These are phyloP conservation scores for Osmerus mordax DNA, from an alignment of 2,113 vertebrate species.

Conservation along the genomic window DNA sequence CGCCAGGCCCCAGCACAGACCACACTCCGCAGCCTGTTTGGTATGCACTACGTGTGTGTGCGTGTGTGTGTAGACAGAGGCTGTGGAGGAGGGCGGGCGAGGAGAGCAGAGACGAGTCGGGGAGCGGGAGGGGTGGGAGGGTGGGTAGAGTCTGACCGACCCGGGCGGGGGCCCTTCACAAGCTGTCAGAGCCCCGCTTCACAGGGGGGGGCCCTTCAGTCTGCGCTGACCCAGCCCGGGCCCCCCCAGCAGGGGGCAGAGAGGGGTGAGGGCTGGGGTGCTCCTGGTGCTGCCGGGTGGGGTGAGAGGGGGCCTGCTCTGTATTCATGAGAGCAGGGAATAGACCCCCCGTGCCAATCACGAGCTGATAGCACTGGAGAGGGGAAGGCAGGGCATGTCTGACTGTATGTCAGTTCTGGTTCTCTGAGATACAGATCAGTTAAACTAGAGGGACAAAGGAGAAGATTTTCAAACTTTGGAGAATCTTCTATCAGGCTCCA, in stretches of 20 bases:
- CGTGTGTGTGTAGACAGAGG: constrained; percentile 44
- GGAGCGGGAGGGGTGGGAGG: constrained; percentile 18
- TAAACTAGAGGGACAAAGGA: too few species aligned
- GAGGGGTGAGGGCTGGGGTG: constrained; percentile 53
- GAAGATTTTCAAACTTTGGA: too few species aligned
- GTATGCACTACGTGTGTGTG: constrained; percentile 63
- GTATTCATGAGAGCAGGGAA: constrained; percentile 47
- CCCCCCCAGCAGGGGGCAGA: constrained; percentile 65
- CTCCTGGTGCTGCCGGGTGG: constrained; percentile 40
- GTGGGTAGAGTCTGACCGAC: constrained; percentile 67
- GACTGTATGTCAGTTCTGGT: too few species aligned
- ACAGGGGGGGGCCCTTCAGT: constrained; percentile 70
- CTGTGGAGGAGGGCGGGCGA: constrained; percentile 23
- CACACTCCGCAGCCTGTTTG: constrained; percentile 71
- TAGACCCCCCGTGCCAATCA: constrained; percentile 24
- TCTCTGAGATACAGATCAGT: too few species aligned
- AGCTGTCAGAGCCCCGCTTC: constrained; percentile 75
- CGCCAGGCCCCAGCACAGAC: constrained; percentile 58
- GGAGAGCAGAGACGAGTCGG: not conserved
- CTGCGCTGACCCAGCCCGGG: constrained; percentile 60
- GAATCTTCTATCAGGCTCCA: too few species aligned
- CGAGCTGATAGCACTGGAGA: constrained; percentile 21
- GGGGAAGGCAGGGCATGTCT: constrained; percentile 13
- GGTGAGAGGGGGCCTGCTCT: constrained; percentile 31
- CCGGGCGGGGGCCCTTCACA: constrained; percentile 69